These are phyloP conservation scores for Stomatorhinus walkeri DNA, from an alignment of 2,797 vertebrate genomes.

Conservation along the genomic window DNA sequence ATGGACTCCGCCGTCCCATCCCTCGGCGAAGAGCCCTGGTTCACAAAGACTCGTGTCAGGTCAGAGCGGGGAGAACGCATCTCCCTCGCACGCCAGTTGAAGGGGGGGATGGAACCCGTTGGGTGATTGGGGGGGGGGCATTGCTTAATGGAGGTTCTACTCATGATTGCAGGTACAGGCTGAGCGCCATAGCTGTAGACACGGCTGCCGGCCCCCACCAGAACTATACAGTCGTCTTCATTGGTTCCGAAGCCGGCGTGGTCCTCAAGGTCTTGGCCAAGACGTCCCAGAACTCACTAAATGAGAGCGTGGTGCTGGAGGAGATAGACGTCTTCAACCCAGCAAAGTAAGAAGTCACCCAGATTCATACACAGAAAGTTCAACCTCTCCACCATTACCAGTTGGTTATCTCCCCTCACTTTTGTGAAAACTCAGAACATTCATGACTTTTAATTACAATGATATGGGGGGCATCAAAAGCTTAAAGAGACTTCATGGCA, in stretches of 20 bases:
- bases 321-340: conserved; percentile 94
- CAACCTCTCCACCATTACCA: background rate
- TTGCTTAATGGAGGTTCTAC: background rate
- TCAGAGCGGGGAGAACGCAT: conserved; percentile 39
- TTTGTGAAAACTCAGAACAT: background rate
- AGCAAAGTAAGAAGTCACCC: conserved; percentile 73
- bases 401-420: background rate
- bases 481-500: background rate
- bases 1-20: conserved; percentile 92
- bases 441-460: background rate
- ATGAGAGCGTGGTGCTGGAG: conserved; percentile 89
- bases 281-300: conserved; percentile 73
- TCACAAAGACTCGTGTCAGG: conserved; percentile 97
- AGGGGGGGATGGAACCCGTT: background rate
- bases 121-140: background rate
- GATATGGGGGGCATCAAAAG: background rate
- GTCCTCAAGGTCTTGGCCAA: conserved; percentile 94
- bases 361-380: background rate
- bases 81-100: background rate
- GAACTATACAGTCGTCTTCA: conserved; percentile 92
- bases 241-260: conserved; percentile 89
- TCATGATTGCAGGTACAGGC: conserved; percentile 68
- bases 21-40: conserved; percentile 90
- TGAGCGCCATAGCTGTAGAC: conserved; percentile 86
- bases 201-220: conserved; percentile 81